Evolutionary conservation across 2,113 vertebrate species (phyloP).

Genomic region (Miniopterus natalensis): DNA sequence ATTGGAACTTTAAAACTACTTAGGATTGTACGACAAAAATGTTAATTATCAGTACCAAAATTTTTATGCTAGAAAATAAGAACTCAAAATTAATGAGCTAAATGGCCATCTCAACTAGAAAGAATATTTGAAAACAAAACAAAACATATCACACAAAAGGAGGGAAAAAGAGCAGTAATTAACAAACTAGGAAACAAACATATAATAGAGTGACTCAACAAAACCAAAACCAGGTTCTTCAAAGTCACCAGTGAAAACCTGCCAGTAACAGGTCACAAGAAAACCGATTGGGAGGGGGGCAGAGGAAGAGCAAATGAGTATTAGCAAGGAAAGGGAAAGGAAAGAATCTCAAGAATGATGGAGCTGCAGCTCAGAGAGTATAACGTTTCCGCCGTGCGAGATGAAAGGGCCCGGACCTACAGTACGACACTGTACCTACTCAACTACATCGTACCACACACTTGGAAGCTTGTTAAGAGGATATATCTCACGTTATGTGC

Average conservation of each 20-base stretch:
- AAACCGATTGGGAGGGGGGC: background rate
- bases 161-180: background rate
- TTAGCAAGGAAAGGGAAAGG: background rate
- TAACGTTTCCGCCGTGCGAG: background rate
- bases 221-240: background rate
- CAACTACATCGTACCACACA: too few relatives aligned
- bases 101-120: conserved; percentile 1
- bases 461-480: background rate
- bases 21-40: background rate
- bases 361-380: background rate
- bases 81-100: background rate
- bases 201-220: background rate
- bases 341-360: too few relatives aligned
- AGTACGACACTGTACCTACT: too few relatives aligned
- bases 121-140: background rate
- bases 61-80: background rate
- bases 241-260: background rate
- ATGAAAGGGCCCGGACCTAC: too few relatives aligned
- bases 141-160: background rate
- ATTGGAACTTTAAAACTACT: conserved; percentile 14
- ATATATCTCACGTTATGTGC: too few relatives aligned
- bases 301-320: background rate
- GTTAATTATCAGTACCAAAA: background rate
- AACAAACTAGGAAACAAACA: background rate
- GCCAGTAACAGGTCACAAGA: background rate